phyloP scores from a whole-genome alignment of 2,797 vertebrate genomes.

The Anableps anableps region DNA sequence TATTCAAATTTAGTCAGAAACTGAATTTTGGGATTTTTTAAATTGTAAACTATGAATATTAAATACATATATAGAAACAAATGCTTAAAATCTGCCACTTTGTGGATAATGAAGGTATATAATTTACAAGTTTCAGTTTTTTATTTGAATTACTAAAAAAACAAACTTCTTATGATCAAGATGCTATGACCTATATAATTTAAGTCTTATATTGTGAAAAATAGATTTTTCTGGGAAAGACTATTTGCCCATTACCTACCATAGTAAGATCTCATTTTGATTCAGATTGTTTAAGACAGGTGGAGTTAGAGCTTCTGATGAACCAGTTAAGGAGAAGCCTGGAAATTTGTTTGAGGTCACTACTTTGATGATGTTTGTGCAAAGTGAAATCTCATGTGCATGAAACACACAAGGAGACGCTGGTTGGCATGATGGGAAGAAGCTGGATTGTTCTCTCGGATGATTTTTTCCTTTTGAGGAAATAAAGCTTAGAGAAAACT shows the following conservation, averaged over 20 bases:
- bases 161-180: background rate
- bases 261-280: constrained; percentile 20
- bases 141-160: background rate
- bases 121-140: background rate
- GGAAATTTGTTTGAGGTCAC: constrained; percentile 51
- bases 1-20: background rate
- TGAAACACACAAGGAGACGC: constrained; percentile 9
- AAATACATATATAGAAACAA: background rate
- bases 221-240: constrained; percentile 16
- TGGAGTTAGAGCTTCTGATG: constrained; percentile 32
- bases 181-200: background rate
- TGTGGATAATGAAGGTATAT: background rate
- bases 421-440: constrained; percentile 18
- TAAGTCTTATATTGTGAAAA: constrained; percentile 16
- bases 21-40: background rate
- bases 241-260: background rate
- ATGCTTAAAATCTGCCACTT: background rate
- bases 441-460: background rate
- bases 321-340: constrained; percentile 34
- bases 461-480: background rate
- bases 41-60: background rate
- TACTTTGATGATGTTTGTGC: constrained; percentile 36
- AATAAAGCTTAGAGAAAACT: background rate
- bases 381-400: constrained; percentile 15
- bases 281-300: constrained; percentile 38